Conservation (phyloP, 2,888 invertebrate genomes). For the Conus canariensis region DNA sequence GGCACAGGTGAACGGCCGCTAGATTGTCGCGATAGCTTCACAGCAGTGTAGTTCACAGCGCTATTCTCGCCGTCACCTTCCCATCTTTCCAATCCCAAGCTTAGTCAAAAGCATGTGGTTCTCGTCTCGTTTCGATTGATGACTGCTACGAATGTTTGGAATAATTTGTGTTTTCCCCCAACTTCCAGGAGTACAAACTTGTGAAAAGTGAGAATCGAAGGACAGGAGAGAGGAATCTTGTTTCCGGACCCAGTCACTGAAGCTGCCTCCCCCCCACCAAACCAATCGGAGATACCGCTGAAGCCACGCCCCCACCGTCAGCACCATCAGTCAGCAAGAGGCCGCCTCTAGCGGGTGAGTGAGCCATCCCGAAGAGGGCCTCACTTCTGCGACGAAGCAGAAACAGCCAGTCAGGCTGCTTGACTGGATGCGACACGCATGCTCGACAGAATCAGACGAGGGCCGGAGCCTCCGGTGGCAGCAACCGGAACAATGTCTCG, state of each 20-base stretch:
- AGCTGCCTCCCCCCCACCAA: neutral
- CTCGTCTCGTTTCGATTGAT: neutral
- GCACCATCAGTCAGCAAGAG: constrained; percentile 7
- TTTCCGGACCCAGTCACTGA: neutral
- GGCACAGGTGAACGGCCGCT: neutral
- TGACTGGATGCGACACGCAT: constrained; percentile 42
- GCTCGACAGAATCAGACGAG: constrained; percentile 32
- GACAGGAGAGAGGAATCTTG: neutral
- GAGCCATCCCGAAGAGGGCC: constrained; percentile 39
- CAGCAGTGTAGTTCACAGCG: neutral
- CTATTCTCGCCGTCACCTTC: neutral
- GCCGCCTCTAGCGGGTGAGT: neutral
- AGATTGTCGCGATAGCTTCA: neutral
- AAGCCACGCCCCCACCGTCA: constrained; percentile 11
- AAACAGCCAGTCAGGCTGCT: constrained; percentile 29
- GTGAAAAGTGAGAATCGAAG: neutral
- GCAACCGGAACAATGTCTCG: constrained; percentile 32
- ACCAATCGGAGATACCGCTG: too few relatives aligned
- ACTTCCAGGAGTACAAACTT: too few relatives aligned
- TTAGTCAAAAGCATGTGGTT: neutral
- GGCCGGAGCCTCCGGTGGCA: constrained; percentile 3
- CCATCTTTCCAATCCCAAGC: neutral
- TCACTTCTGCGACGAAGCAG: constrained; percentile 22
- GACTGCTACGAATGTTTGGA: too few relatives aligned
- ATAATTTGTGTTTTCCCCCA: too few relatives aligned